A percentile compares a stretch with the other conserved stretches of the same genome.
Evolutionary conservation across 2,888 invertebrate genomes (phyloP).

Genomic region (Cerastoderma edule): DNA sequence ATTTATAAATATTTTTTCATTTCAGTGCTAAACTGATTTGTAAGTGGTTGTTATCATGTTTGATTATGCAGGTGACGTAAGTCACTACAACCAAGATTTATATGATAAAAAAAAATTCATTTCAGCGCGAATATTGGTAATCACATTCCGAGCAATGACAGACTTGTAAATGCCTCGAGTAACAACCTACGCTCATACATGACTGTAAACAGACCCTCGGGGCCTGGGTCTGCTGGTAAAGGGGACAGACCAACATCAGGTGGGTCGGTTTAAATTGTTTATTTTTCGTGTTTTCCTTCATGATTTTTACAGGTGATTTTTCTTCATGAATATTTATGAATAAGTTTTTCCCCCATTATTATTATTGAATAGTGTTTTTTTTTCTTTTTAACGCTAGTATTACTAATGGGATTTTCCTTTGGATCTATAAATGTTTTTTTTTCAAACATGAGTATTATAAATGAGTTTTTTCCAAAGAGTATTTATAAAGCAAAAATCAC

Average conservation of each 20-base stretch:
- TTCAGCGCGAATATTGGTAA: constrained; percentile 6
- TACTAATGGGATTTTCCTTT: background rate
- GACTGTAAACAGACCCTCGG: constrained; percentile 78
- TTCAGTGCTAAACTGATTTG: constrained; percentile 12
- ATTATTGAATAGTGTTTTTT: background rate
- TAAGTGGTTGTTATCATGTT: too few relatives aligned
- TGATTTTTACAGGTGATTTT: too few relatives aligned
- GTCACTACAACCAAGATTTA: too few relatives aligned
- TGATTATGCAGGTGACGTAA: too few relatives aligned
- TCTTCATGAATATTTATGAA: too few relatives aligned
- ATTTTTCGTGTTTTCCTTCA: too few relatives aligned
- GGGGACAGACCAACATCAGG: constrained; percentile 58
- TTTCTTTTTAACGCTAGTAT: background rate
- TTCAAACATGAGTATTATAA: too few relatives aligned
- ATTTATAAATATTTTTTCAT: background rate
- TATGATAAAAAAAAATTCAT: too few relatives aligned
- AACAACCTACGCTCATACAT: constrained; percentile 79
- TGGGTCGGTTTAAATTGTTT: too few relatives aligned
- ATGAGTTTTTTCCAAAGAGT: background rate
- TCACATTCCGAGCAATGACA: constrained; percentile 70
- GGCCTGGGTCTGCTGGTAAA: constrained; percentile 53
- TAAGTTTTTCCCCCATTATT: too few relatives aligned
- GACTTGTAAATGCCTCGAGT: constrained; percentile 78
- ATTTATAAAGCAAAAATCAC: background rate
- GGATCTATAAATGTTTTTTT: background rate